A percentile compares a stretch with the other conserved stretches of the same genome.
These are phyloP conservation scores for Drosophila monieri DNA, from an alignment of 2,888 invertebrate species.

Conservation along the genomic window DNA sequence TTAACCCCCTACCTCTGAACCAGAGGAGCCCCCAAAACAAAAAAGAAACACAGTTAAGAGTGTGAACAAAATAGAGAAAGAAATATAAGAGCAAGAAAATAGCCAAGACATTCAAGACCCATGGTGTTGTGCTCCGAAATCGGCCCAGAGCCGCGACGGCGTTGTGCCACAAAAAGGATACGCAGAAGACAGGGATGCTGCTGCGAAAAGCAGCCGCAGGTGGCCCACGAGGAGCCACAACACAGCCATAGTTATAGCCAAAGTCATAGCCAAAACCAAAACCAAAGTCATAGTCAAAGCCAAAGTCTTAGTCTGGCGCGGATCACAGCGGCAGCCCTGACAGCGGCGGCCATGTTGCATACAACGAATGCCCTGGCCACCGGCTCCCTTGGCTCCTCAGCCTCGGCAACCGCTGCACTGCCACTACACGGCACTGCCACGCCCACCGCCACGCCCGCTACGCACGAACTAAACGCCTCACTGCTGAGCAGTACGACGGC, in stretches of 20 bases:
- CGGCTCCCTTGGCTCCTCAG: conserved; percentile 24
- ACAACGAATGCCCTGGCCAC: conserved; percentile 60
- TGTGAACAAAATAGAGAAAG: conserved; percentile 11
- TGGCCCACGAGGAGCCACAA: neutral
- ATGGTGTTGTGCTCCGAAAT: conserved; percentile 52
- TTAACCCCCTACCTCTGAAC: conserved; percentile 24
- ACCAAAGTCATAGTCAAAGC: conserved; percentile 35
- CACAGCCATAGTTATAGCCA: conserved; percentile 20
- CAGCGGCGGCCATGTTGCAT: conserved; percentile 59
- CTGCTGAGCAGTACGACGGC: conserved; percentile 52
- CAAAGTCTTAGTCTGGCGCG: conserved; percentile 45
- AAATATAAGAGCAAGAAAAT: conserved; percentile 9
- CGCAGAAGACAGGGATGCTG: conserved; percentile 64
- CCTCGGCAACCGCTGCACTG: conserved; percentile 50
- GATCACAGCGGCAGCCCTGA: conserved; percentile 49
- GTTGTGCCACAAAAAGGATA: conserved; percentile 55
- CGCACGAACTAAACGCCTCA: conserved; percentile 58
- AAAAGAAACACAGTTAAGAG: conserved; percentile 12
- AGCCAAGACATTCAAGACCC: conserved; percentile 20
- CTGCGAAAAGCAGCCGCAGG: conserved; percentile 15
- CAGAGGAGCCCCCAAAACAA: conserved; percentile 10
- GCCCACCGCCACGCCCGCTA: conserved; percentile 39
- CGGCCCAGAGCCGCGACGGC: conserved; percentile 43
- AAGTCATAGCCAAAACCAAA: conserved; percentile 33
- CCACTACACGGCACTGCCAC: conserved; percentile 63